Evolutionary conservation across 2,797 vertebrate species (phyloP).

Genomic region (Rachycentron canadum): DNA sequence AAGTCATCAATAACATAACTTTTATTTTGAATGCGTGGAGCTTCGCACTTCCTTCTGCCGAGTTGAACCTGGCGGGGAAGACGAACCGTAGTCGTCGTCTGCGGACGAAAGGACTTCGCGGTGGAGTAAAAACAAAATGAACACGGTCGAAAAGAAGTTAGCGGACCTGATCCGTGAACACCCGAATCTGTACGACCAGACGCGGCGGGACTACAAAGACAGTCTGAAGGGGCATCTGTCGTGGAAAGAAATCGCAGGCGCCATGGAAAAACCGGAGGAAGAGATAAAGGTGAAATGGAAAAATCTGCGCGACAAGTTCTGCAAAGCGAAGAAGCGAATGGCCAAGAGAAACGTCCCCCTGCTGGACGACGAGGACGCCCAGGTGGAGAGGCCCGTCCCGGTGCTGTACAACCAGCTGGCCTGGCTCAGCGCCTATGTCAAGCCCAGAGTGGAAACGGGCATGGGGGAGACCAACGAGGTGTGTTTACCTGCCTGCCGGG

Average conservation of each 20-base stretch:
- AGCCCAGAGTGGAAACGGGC: constrained; percentile 32
- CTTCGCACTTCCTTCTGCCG: constrained; percentile 47
- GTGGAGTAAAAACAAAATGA: constrained; percentile 53
- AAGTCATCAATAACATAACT: not conserved
- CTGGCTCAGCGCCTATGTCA: constrained; percentile 65
- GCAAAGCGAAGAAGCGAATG: constrained; percentile 75
- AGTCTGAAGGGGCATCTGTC: constrained; percentile 53
- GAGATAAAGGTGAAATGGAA: constrained; percentile 73
- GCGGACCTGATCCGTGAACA: constrained; percentile 64
- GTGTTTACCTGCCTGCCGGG: not conserved
- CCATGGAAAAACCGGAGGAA: constrained; percentile 65
- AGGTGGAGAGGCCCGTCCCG: constrained; percentile 56
- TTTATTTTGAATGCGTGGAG: constrained; percentile 60
- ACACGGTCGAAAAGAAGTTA: constrained; percentile 60
- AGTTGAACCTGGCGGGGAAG: not conserved
- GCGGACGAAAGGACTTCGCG: constrained; percentile 67
- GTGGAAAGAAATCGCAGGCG: constrained; percentile 64
- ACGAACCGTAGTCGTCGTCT: constrained; percentile 46
- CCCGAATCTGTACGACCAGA: constrained; percentile 70
- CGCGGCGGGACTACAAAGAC: constrained; percentile 70
- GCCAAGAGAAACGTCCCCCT: constrained; percentile 51
- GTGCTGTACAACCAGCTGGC: constrained; percentile 63
- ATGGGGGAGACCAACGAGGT: constrained; percentile 51
- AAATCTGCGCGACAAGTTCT: constrained; percentile 78
- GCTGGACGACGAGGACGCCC: constrained; percentile 49